These are phyloP conservation scores for Emberiza fucata DNA, from an alignment of 2,113 vertebrate genomes.

Conservation along the genomic window DNA sequence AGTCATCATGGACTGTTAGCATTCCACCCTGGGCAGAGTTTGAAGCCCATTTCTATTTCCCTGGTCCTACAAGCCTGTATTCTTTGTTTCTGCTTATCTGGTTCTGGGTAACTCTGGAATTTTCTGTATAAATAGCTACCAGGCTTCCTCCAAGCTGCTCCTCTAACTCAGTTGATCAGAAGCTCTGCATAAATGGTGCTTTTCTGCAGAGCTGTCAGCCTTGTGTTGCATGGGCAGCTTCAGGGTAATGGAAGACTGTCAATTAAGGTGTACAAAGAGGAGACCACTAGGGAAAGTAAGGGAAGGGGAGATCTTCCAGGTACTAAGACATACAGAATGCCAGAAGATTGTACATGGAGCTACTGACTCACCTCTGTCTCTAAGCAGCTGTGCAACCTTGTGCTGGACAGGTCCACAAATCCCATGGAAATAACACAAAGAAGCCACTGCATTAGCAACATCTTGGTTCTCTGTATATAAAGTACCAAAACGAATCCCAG, in stretches of 20 bases:
- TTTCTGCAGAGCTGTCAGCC: not conserved
- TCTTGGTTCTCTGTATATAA: conserved; percentile 88
- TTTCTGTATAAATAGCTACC: not conserved
- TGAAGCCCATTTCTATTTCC: not conserved
- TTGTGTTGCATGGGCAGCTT: not conserved
- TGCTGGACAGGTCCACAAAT: conserved; percentile 85
- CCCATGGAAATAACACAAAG: conserved; percentile 84
- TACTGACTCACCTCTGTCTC: conserved; percentile 81
- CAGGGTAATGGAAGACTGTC: not conserved
- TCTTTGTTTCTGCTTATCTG: not conserved
- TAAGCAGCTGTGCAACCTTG: conserved; percentile 86
- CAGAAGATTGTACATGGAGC: not conserved
- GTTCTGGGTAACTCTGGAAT: not conserved
- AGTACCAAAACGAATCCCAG: conserved; percentile 86
- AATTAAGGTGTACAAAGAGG: not conserved
- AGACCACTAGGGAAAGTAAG: not conserved
- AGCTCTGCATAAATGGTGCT: not conserved
- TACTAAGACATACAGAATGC: not conserved
- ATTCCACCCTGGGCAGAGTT: not conserved
- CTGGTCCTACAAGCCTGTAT: not conserved
- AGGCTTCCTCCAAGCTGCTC: not conserved
- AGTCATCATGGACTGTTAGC: not conserved
- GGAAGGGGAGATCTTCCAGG: not conserved
- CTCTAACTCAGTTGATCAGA: not conserved
- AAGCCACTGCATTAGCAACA: conserved; percentile 82